Evolutionary conservation across 2,888 invertebrate genomes (phyloP), one percentile per base, ranked within the genome.

Genomic region (Lymantria dispar): DNA sequence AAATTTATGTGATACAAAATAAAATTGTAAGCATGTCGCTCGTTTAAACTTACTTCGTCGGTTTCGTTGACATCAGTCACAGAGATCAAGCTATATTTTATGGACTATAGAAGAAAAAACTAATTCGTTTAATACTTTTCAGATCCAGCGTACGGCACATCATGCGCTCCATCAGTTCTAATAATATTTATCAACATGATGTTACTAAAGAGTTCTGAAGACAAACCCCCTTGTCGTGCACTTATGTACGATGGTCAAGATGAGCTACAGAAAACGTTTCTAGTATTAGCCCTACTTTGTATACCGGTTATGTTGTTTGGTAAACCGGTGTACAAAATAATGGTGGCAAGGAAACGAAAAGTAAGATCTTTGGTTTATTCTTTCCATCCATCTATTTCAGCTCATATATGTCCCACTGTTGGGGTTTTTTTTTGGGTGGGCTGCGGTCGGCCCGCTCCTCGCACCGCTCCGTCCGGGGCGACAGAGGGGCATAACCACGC

Each of bases 181-280:
- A 96, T 96, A 54, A 94, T 95, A 52, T 94, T 96, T 72, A 96
- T 96, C 80, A 96, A 96, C 80, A 96, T 96, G 96, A 94, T 95
- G 86, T 84, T 95, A 65, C 78, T 94, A 69, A 95, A 93, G 69
- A 61, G 78, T 49, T 72, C 87, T 0, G 80, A 80, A 0, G 76
- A 78, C 9, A 82, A 83, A 8, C 65, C 76, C 0, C 89, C 85
- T 0, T 95, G 94, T 69, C 76, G 86, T 0, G 76, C 87, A 0
- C 93, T 88, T 66, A 95, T 95, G 93, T 95, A 92, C 56, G 78
- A 86, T 0, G 92, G 92, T 0, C 94, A 95, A 72, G 81, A 83
- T 0, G 70, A 62, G 0, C 62, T 96, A 3, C 96, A 97, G 81
- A 89, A 85, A 46, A 78, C 93, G 3, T 92, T 95, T 56, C 86